Percentiles rank a stretch among this genome's conserved stretches.
Conservation (phyloP, 2,888 invertebrate genomes). For the Rosalia funebris region DNA sequence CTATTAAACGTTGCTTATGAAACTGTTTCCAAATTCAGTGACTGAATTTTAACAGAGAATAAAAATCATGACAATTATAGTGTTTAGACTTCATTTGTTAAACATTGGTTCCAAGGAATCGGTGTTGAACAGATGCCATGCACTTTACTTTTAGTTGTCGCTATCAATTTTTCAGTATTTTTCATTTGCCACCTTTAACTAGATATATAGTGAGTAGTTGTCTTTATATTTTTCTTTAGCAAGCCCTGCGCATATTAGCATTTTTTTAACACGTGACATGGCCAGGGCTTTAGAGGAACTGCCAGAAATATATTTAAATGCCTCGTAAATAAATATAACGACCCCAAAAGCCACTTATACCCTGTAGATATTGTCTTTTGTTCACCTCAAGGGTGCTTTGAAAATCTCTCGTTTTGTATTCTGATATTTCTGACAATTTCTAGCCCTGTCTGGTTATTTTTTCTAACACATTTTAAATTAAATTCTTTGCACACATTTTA, state of each 20-base stretch:
- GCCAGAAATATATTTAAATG: conserved; percentile 10
- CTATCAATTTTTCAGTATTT: conserved; percentile 41
- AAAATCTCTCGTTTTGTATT: not conserved
- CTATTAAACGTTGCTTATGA: conserved; percentile 46
- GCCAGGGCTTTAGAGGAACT: conserved; percentile 27
- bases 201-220: conserved; percentile 30
- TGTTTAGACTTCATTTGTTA: conserved; percentile 60
- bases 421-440: not conserved
- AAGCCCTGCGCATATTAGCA: conserved; percentile 27
- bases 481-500: too few relatives aligned
- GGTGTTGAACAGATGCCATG: conserved; percentile 50
- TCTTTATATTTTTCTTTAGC: conserved; percentile 26
- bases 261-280: conserved; percentile 41
- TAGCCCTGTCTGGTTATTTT: not conserved
- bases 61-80: conserved; percentile 66
- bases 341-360: too few relatives aligned
- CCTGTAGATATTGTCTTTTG: too few relatives aligned
- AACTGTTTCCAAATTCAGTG: conserved; percentile 35
- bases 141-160: conserved; percentile 50
- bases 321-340: too few relatives aligned
- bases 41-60: conserved; percentile 48
- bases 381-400: too few relatives aligned
- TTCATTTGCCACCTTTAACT: conserved; percentile 38
- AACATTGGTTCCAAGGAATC: conserved; percentile 38
- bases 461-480: too few relatives aligned